A percentile compares a stretch with the other conserved stretches of the same genome.
These are phyloP conservation scores for Diphyllodes magnificus DNA, from an alignment of 2,113 vertebrate species.

Conservation along the genomic window DNA sequence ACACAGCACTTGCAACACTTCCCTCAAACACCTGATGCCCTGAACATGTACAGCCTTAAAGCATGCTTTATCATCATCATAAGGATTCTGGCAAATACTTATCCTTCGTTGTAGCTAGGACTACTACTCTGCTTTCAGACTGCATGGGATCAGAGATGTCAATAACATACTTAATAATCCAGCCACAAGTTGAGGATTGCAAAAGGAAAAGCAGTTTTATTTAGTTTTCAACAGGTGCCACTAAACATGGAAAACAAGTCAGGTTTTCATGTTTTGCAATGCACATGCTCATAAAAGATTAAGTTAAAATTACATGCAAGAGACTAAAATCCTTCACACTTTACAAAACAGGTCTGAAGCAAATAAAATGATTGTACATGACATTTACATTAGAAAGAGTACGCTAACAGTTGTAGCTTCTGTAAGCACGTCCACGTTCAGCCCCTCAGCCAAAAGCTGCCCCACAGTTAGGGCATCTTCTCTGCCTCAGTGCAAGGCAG, in stretches of 20 bases:
- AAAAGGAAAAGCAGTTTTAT: slow-evolving; percentile 71
- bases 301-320: slow-evolving; percentile 48
- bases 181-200: slow-evolving; percentile 66
- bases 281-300: slow-evolving; percentile 54
- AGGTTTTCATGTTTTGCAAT: slow-evolving; percentile 26
- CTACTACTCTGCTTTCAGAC: background rate
- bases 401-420: slow-evolving; percentile 51
- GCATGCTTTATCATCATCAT: background rate
- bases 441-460: slow-evolving; percentile 88
- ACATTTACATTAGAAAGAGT: slow-evolving; percentile 79
- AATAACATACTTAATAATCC: slow-evolving; percentile 31
- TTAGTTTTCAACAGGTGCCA: slow-evolving; percentile 64
- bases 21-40: background rate
- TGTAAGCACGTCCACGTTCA: slow-evolving; percentile 34
- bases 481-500: slow-evolving; percentile 93
- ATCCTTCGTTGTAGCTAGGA: background rate
- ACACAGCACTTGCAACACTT: background rate
- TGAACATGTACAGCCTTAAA: background rate
- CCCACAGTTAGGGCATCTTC: slow-evolving; percentile 95
- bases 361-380: slow-evolving; percentile 76
- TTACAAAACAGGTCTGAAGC: slow-evolving; percentile 75
- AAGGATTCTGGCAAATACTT: background rate
- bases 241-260: slow-evolving; percentile 49
- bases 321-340: slow-evolving; percentile 45
- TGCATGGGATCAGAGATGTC: background rate